Evolutionary conservation across 1,140 invertebrate genomes (phyloP), one percentile per base, ranked within the genome.

Genomic region (Cyclargus thomasi): DNA sequence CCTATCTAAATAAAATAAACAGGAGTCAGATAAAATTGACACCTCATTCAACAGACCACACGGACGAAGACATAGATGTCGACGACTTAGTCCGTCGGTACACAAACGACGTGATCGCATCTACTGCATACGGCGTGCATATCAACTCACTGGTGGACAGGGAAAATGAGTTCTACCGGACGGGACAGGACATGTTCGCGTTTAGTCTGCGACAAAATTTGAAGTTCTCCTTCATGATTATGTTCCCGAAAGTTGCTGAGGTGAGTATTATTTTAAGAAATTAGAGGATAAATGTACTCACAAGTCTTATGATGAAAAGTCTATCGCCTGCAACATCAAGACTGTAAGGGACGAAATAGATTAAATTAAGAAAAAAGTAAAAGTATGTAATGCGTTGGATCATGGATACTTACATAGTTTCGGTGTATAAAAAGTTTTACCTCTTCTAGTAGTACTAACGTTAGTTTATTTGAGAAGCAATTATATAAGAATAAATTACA

Each of bases 81-180:
- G 74, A 78, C 3, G 82, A 87, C n/a, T 39, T 85, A 16, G 74
- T 84, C 21, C 77, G 79, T 11, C 74, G 83, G 8, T 94, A 91
- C 62, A 90, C 92, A 0, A 93, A 92, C 69, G 94, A 95, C 72
- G 83, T 93, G 11, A 93, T 94, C 17, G 92, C 91, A 0, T 88
- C 85, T 4, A 91, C 91, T 7, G 92, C 91, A 0, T 94, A 92
- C 71, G 93, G 94, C 0, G 73, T 94, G 0, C 76, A 91, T 20
- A 82, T 92, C 0, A 89, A 94, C 72, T 92, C 92, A 0, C 70
- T 93, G 2, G 83, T 82, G 11, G 87, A 94, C 65, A 84, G 83
- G 0, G 75, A 92, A 1, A 92, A 93, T 72, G 81, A 91, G 65
- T 92, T 92, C 76, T 93, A 91, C 67, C 72, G 67, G 62, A 86